Percentiles rank a stretch among this genome's conserved stretches.
phyloP scores from a whole-genome alignment of 2,113 vertebrate genomes.

The Toxotes jaculatrix region DNA sequence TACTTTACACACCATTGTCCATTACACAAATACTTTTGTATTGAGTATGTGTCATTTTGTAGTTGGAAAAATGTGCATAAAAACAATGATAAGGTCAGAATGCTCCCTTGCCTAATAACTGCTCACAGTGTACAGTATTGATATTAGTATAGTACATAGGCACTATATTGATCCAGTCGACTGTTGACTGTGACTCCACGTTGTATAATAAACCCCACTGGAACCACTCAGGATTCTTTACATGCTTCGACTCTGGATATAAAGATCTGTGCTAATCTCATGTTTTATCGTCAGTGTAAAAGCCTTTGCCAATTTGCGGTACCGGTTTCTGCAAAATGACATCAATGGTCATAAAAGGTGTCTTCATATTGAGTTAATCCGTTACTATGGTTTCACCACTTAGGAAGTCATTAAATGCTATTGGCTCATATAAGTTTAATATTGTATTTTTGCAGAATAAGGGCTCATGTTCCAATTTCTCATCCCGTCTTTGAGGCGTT shows the following conservation, averaged over 20 bases:
- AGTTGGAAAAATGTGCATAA: too few relatives aligned
- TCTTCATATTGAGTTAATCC: constrained; percentile 66
- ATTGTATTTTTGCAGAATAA: constrained; percentile 41
- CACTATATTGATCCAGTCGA: constrained; percentile 7
- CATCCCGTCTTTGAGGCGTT: constrained; percentile 9
- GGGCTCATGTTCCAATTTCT: constrained; percentile 45
- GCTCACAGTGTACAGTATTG: too few relatives aligned
- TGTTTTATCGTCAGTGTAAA: constrained; percentile 56
- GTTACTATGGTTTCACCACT: constrained; percentile 60
- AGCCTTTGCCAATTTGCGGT: constrained; percentile 25
- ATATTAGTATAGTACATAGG: too few relatives aligned
- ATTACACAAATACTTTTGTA: too few relatives aligned
- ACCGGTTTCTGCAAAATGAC: constrained; percentile 47
- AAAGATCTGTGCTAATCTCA: constrained; percentile 48
- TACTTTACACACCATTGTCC: too few relatives aligned
- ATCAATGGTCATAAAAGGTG: constrained; percentile 65
- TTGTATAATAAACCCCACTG: constrained; percentile 30
- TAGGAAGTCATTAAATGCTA: constrained; percentile 64
- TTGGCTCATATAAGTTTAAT: constrained; percentile 58
- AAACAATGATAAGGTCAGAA: too few relatives aligned
- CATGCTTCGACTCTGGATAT: constrained; percentile 33
- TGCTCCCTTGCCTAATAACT: too few relatives aligned
- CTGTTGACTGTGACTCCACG: constrained; percentile 12
- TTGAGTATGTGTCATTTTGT: too few relatives aligned
- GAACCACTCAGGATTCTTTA: constrained; percentile 26